Percentiles rank a stretch among this genome's conserved stretches.
These are phyloP conservation scores for Galemys pyrenaicus DNA, from an alignment of 2,113 vertebrate species.

Conservation along the genomic window DNA sequence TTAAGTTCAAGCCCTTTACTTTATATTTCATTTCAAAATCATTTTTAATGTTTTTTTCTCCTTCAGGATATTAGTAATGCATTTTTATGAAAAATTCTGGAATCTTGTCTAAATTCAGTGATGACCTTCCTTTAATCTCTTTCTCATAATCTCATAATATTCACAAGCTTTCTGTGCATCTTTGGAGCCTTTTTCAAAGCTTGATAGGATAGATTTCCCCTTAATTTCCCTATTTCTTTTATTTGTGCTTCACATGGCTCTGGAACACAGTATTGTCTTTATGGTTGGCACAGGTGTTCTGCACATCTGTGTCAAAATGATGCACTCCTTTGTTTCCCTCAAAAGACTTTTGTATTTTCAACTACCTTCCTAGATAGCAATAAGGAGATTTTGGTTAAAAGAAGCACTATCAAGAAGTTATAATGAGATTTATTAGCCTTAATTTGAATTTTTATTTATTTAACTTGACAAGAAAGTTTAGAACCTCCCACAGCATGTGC, in stretches of 20 bases:
- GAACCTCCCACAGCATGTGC: no score
- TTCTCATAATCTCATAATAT: conserved; percentile 93
- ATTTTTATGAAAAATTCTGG: conserved; percentile 90
- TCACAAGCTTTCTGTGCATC: conserved; percentile 93
- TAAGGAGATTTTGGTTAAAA: no score
- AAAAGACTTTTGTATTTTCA: no score
- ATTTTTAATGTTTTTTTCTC: conserved; percentile 77
- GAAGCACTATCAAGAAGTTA: no score
- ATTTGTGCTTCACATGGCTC: conserved; percentile 90
- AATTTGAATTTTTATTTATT: not conserved
- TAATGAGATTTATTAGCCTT: not conserved
- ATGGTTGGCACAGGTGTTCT: no score
- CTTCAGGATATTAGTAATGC: conserved; percentile 90
- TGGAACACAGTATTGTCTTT: no score
- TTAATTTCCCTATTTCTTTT: conserved; percentile 89
- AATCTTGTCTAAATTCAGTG: conserved; percentile 92
- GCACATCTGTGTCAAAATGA: no score
- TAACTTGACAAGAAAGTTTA: no score
- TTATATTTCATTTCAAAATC: no score
- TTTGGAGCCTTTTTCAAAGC: conserved; percentile 93
- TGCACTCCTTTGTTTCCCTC: no score
- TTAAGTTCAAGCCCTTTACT: no score
- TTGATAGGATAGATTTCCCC: conserved; percentile 93
- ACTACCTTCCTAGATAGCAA: no score
- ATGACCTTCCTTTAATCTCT: conserved; percentile 89